phyloP scores from a whole-genome alignment of 2,113 vertebrate species.

The Urocolius indicus region DNA sequence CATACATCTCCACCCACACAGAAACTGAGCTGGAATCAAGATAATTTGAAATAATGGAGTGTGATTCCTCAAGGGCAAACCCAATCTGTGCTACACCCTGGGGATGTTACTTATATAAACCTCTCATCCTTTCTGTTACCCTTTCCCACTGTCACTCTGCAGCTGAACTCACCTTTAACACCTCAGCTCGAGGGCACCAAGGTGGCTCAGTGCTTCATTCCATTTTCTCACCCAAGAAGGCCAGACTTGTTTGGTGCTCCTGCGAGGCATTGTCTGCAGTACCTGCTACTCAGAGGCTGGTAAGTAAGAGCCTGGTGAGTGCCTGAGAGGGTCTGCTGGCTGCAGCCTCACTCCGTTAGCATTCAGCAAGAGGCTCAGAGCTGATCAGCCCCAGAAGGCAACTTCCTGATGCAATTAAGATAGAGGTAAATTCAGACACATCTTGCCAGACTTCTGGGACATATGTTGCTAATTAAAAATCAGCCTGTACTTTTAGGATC shows the following conservation, averaged over 20 bases:
- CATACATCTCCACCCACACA: not conserved
- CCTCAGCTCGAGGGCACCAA: not conserved
- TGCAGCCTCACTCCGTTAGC: not conserved
- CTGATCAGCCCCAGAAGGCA: not conserved
- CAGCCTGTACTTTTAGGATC: not conserved
- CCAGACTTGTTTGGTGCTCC: not conserved
- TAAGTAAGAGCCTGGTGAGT: not conserved
- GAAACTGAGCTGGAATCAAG: not conserved
- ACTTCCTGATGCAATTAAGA: conserved; percentile 36
- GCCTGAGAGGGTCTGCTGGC: not conserved
- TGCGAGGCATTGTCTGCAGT: accelerated
- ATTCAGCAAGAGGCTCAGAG: not conserved
- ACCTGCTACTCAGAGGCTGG: not conserved
- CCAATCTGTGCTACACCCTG: not conserved
- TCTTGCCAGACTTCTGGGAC: not conserved
- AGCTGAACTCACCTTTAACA: not conserved
- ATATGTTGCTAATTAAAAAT: not conserved
- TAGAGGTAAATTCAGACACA: conserved; percentile 10
- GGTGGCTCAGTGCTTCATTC: not conserved
- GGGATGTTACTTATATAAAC: not conserved
- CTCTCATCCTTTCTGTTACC: not conserved
- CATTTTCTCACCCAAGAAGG: accelerated
- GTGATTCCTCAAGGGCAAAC: not conserved
- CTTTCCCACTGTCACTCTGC: not conserved
- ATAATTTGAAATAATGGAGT: not conserved